A percentile compares a stretch with the other conserved stretches of the same genome.
phyloP scores from a whole-genome alignment of 2,113 vertebrate genomes.

The Synodontis membranacea region DNA sequence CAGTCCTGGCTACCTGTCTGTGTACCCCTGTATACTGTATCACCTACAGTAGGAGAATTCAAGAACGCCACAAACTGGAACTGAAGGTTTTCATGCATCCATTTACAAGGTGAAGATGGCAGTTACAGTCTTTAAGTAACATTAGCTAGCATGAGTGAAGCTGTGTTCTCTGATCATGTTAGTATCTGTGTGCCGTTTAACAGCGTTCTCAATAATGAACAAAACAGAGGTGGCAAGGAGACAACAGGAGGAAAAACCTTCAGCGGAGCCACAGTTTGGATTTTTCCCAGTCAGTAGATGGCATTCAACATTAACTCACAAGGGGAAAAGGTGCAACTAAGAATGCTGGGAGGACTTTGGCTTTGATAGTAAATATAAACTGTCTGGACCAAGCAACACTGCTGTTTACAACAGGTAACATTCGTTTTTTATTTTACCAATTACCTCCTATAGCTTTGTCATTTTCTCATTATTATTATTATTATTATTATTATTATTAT shows the following conservation, averaged over 20 bases:
- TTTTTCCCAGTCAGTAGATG: not conserved
- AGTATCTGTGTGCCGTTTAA: not conserved
- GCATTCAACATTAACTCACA: not conserved
- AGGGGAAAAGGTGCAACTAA: not conserved
- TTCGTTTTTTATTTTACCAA: not conserved
- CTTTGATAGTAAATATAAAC: not conserved
- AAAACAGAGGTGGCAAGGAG: not conserved
- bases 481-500: not conserved
- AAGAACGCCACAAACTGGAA: too few relatives aligned
- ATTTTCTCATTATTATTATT: not conserved
- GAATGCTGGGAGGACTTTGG: constrained; percentile 24
- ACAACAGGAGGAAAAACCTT: not conserved
- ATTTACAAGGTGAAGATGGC: not conserved
- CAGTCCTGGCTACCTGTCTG: not conserved
- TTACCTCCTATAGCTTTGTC: not conserved
- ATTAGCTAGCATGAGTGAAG: not conserved
- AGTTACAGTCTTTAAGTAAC: not conserved
- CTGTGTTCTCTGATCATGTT: not conserved
- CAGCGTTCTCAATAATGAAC: not conserved
- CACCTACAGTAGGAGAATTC: not conserved
- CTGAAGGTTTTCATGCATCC: not conserved
- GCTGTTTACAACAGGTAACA: not conserved
- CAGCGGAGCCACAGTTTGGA: not conserved
- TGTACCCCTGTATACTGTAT: not conserved
- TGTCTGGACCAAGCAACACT: too few relatives aligned